Base-by-base conservation (phyloP, 2,113 vertebrate genomes). In the Lathamus discolor region DNA sequence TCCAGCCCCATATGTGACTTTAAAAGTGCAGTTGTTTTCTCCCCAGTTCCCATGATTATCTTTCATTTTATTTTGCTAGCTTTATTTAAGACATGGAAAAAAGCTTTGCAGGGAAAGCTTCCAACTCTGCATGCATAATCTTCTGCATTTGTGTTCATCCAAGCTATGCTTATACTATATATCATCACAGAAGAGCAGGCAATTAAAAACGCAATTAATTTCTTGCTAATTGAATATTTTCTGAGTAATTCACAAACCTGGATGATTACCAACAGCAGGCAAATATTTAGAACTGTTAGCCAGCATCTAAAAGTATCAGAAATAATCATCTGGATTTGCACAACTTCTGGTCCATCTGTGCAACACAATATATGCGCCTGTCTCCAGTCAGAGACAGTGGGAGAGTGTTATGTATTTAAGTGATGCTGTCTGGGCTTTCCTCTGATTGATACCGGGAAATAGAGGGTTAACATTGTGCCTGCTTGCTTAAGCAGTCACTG, bases 311-410 rank as follows among this genome's bases (percentile, higher is more conserved):
- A 92, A 94, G 52, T 90, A 88, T 89, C 84, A 83, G 83, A 96
- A 97, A 96, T 82, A 95, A 88, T 96, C 49, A 86, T 93, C 92
- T 97, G 93, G 83, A 95, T 96, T 96, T 94, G 48, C 88, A 97
- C 64, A 90, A 93, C 55, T 96, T 92, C 88, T 97, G 72, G 64
- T 94, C 69, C 78, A 74, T 92, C 93, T 96, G 69, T 64, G 67
- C 93, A 95, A 41, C 64, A 87, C 83, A 92, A 79, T 75, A 96
- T 89, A 97, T 48, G 49, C 39, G 4, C 5, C 39, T 69, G 49
- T 90, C 83, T 92, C 94, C 91, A 74, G 72, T 80, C 83, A 83
- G 85, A 83, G 81, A 79, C 86, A 66, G 33, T 35, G 57, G 33
- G 57, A 59, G 14, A n/a, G 48, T 51, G 41, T 61, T 92, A 16